Base-by-base conservation (phyloP, 1,140 invertebrate genomes). In the Nasonia giraulti region DNA sequence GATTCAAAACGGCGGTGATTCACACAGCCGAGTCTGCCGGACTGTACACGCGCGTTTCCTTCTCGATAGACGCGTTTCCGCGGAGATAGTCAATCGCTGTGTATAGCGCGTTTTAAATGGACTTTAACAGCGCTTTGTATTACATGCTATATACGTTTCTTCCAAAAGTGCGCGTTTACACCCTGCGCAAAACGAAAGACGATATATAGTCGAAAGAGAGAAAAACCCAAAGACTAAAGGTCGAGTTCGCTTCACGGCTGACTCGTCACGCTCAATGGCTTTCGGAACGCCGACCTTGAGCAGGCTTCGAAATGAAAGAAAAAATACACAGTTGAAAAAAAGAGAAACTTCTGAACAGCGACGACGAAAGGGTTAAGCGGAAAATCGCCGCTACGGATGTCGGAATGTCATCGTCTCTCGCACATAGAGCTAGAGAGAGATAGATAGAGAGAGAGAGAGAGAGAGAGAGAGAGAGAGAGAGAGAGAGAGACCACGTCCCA, bases 401-500 rank as follows among this genome's bases (percentile, higher is more conserved):
- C 27, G 66, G 40, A 80, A 47, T 80, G 66, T 27, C 68, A 66
- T 40, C 37, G 79, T n/a, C 20, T n/a, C 17, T n/a, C 20, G 20
- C 17, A 27, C 27, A 50, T 50, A 50, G 47, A 50, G 47, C 8
- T 2, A 62, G 55, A 20, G 55, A 62, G 55, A 20, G 73, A n/a
- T n/a, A n/a, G n/a, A n/a, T n/a, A n/a, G n/a, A n/a, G n/a, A n/a
- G n/a, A n/a, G n/a, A n/a, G n/a, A n/a, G n/a, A 37, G 73, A 37
- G 73, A 37, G 55, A 20, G 55, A 62, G 55, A 20, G 73, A 37
- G 73, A 37, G 73, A 37, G 23, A 31, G 75, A 31, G 75, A 47
- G 75, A 23, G 20, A 23, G 40, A 62, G 20, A 55, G 74, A 73
- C 89, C 87, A 86, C 88, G 90, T 88, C 90, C 90, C 82, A 90